phyloP scores from a whole-genome alignment of 2,113 vertebrate species.

The Oplegnathus fasciatus region DNA sequence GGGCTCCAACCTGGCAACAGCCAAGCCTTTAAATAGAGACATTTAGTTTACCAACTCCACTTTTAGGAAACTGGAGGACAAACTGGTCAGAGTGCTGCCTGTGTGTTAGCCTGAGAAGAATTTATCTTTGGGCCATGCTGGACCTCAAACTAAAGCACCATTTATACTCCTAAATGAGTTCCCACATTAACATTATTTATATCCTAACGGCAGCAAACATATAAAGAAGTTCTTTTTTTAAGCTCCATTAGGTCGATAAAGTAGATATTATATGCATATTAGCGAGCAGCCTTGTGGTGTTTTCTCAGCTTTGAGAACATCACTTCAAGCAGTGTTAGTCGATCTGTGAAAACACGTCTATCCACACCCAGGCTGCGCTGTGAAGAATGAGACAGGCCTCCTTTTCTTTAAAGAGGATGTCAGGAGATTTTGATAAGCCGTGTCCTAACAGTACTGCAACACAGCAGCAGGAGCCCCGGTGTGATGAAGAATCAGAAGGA shows the following conservation, averaged over 20 bases:
- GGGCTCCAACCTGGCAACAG: slow-evolving; percentile 57
- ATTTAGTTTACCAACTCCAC: slow-evolving; percentile 40
- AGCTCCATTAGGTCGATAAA: slow-evolving; percentile 16
- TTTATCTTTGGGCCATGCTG: slow-evolving; percentile 33
- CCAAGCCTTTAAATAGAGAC: slow-evolving; percentile 42
- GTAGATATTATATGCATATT: slow-evolving; percentile 9
- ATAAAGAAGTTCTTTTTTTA: slow-evolving; percentile 3
- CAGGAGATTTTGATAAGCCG: slow-evolving; percentile 57
- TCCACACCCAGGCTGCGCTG: slow-evolving; percentile 27
- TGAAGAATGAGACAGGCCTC: slow-evolving; percentile 49
- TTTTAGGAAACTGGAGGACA: slow-evolving; percentile 32
- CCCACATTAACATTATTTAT: slow-evolving; percentile 53
- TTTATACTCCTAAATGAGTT: slow-evolving; percentile 40
- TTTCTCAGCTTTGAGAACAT: slow-evolving; percentile 44
- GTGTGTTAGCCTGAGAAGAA: slow-evolving; percentile 22
- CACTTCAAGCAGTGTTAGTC: slow-evolving; percentile 20
- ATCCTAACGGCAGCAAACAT: slow-evolving; percentile 1
- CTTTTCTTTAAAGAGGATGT: slow-evolving; percentile 34
- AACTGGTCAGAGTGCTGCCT: slow-evolving; percentile 33
- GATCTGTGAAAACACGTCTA: slow-evolving; percentile 29
- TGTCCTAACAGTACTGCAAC: slow-evolving; percentile 40
- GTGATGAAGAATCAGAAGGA: slow-evolving; percentile 61
- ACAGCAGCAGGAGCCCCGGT: slow-evolving; percentile 42
- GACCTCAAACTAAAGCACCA: slow-evolving; percentile 30
- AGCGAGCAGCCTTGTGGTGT: slow-evolving; percentile 12